Evolutionary conservation across 1,140 invertebrate species (phyloP).

Genomic region (Temnothorax curvispinosus): DNA sequence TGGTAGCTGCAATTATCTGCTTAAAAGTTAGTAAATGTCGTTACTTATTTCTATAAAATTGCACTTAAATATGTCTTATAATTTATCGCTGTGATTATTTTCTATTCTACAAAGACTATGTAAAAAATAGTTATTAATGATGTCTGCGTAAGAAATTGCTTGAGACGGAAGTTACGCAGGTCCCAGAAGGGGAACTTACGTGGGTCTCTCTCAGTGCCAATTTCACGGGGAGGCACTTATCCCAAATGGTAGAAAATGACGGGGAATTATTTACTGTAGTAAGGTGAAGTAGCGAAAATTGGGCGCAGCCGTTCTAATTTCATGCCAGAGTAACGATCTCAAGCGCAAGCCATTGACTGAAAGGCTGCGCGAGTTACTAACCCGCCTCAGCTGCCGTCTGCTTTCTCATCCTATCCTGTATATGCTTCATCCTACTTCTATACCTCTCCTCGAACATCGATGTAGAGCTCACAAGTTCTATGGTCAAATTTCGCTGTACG

Average conservation of each 20-base stretch:
- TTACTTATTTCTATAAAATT: not conserved
- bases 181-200: conserved; percentile 60
- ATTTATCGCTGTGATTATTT: not conserved
- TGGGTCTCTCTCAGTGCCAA: conserved; percentile 65
- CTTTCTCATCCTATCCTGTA: conserved; percentile 15
- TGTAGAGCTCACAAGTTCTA: conserved; percentile 39
- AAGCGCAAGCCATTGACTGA: conserved; percentile 58
- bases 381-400: conserved; percentile 11
- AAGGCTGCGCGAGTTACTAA: conserved; percentile 48
- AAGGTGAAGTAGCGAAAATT: conserved; percentile 79
- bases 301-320: conserved; percentile 80
- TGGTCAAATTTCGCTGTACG: conserved; percentile 23
- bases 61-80: not conserved
- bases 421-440: conserved; percentile 32
- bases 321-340: conserved; percentile 76
- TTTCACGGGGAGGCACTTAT: conserved; percentile 77
- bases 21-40: not conserved
- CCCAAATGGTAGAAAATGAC: conserved; percentile 79
- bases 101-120: not conserved
- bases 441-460: conserved; percentile 2
- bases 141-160: conserved; percentile 11
- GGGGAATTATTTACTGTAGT: conserved; percentile 79
- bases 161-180: conserved; percentile 24
- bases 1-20: not conserved
- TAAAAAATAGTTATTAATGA: conserved; percentile 19